Evolutionary conservation across 1,140 invertebrate genomes (phyloP), one percentile per base, ranked within the genome.

Genomic region (Cydia splendana): DNA sequence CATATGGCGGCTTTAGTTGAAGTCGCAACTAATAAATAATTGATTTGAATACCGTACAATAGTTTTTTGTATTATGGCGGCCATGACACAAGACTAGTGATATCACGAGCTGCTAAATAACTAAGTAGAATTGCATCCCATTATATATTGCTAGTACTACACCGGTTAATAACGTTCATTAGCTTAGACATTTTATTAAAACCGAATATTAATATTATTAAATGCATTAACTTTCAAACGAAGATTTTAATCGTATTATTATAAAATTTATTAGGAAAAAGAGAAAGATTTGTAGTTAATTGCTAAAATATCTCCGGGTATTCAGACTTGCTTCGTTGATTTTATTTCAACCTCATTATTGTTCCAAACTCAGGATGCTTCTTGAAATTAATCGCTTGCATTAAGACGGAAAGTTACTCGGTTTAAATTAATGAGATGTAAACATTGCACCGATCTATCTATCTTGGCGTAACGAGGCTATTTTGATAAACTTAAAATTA

Each of bases 361-460:
- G 57, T 62, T 62, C 1, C 4, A 12, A 62, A 62, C 57, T 62
- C 24, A 12, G 20, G 20, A 24, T 24, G 57, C 57, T 62, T 62
- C 57, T 4, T 24, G 57, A 24, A 24, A 62, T 62, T 62, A 62
- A 62, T 62, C 57, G 57, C 20, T 62, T 62, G 57, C 20, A 62
- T 62, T 62, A 62, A 20, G 51, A 62, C 20, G 18, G 57, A 20
- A 62, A 62, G n/a, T 62, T 62, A 9, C 18, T 10, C 20, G 18
- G 57, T 24, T 18, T 18, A 6, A 12, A 9, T 62, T 62, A 62
- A 62, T 62, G 18, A 24, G 57, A 24, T 62, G 57, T 62, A 62
- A 62, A 62, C 57, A 20, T 62, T 62, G 18, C n/a, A 24, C 20
- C 2, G n/a, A 3, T 48, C 45, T 48, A 3, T 48, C 45, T 48